Evolutionary conservation across 1,140 invertebrate species (phyloP).

Genomic region (Macrocentrus cingulum): DNA sequence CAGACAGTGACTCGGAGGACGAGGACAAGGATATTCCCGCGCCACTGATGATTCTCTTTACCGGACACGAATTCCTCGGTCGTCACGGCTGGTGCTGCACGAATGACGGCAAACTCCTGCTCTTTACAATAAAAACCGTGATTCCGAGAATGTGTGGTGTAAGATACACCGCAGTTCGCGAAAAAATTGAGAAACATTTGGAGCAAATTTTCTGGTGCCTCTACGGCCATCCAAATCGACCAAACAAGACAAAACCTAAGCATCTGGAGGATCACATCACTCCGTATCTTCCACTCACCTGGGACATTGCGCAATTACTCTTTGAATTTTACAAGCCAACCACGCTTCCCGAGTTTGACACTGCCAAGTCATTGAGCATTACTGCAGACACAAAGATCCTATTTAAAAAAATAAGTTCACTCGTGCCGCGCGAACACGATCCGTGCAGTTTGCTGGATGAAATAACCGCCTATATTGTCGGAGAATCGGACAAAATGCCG

Average conservation of each 20-base stretch:
- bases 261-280: constrained; percentile 81
- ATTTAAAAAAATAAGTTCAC: constrained; percentile 71
- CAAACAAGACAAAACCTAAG: constrained; percentile 70
- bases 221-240: constrained; percentile 74
- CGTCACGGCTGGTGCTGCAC: constrained; percentile 74
- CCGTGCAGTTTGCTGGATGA: constrained; percentile 63
- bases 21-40: constrained; percentile 68
- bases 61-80: constrained; percentile 83
- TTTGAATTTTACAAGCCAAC: constrained; percentile 84
- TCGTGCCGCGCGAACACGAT: constrained; percentile 71
- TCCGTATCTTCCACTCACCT: constrained; percentile 71
- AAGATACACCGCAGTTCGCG: constrained; percentile 53
- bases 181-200: constrained; percentile 71
- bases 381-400: constrained; percentile 75
- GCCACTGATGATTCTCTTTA: constrained; percentile 78
- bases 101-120: constrained; percentile 74
- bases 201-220: constrained; percentile 90
- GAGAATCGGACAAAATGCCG: constrained; percentile 61
- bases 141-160: constrained; percentile 67
- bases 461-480: constrained; percentile 69
- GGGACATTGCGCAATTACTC: constrained; percentile 74
- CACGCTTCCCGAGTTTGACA: constrained; percentile 81
- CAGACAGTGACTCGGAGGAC: constrained; percentile 54
- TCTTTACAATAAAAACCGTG: constrained; percentile 75
- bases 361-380: constrained; percentile 72